phyloP scores from a whole-genome alignment of 2,113 vertebrate species.

The Mus spicilegus region DNA sequence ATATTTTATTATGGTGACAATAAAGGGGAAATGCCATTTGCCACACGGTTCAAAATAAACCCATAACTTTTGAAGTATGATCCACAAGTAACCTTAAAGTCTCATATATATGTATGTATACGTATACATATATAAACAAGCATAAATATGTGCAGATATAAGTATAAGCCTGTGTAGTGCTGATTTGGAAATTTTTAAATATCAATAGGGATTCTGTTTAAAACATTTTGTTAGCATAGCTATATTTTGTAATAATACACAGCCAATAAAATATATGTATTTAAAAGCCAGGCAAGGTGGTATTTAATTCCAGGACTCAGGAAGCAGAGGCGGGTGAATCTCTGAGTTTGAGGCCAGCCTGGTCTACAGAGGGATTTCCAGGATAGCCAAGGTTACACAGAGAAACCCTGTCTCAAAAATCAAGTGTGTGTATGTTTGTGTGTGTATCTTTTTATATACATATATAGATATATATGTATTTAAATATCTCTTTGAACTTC shows the following conservation, averaged over 20 bases:
- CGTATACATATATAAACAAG: background rate
- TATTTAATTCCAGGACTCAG: background rate
- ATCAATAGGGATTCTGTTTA: background rate
- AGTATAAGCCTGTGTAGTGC: background rate
- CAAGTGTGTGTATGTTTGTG: background rate
- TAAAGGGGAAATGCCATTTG: background rate
- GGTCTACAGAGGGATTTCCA: background rate
- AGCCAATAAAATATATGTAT: background rate
- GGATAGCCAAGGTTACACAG: background rate
- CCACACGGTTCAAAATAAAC: background rate
- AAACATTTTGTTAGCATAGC: background rate
- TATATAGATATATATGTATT: background rate
- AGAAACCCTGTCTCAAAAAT: background rate
- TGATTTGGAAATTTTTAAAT: background rate
- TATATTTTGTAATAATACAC: slow-evolving; percentile 8
- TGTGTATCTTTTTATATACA: background rate
- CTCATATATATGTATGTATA: background rate
- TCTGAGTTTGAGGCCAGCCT: background rate
- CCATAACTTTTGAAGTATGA: background rate
- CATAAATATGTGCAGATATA: background rate
- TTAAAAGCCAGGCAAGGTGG: background rate
- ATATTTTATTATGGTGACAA: background rate
- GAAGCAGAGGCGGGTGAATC: background rate
- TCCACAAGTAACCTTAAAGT: background rate
- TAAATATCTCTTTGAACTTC: background rate